Evolutionary conservation across 1,140 invertebrate genomes (phyloP).

Genomic region (Solenopsis fugax): DNA sequence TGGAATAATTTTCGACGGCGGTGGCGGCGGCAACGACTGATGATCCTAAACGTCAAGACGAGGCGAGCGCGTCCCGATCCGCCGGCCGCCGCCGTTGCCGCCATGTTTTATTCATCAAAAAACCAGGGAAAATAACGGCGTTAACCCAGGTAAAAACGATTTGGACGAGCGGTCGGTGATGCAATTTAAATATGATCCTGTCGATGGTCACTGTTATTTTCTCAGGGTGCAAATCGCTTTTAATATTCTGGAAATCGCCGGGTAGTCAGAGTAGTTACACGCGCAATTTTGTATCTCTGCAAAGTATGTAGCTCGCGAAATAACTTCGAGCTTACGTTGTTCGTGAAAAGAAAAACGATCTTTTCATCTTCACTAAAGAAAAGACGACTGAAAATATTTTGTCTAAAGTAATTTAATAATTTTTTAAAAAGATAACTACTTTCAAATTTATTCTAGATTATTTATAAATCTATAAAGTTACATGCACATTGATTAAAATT

Average conservation of each 20-base stretch:
- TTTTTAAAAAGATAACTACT: not conserved
- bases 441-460: not conserved
- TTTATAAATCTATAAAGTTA: slow-evolving; percentile 14
- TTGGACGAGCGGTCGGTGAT: slow-evolving; percentile 46
- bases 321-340: too few species aligned
- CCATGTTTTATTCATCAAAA: slow-evolving; percentile 78
- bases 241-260: slow-evolving; percentile 45
- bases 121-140: slow-evolving; percentile 67
- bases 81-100: slow-evolving; percentile 42
- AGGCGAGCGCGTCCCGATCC: slow-evolving; percentile 46
- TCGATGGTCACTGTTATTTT: slow-evolving; percentile 52
- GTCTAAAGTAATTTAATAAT: not conserved
- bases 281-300: slow-evolving; percentile 23
- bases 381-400: not conserved
- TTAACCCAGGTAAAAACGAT: slow-evolving; percentile 61
- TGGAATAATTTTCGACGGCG: slow-evolving; percentile 77
- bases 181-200: slow-evolving; percentile 60
- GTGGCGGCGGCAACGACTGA: slow-evolving; percentile 53
- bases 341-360: not conserved
- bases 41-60: slow-evolving; percentile 63
- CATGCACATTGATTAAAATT: slow-evolving; percentile 6
- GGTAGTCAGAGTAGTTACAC: slow-evolving; percentile 10
- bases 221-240: slow-evolving; percentile 49
- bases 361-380: not conserved
- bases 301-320: slow-evolving; percentile 9